These are phyloP conservation scores for Ceyx erithaca DNA, from an alignment of 2,797 vertebrate species.

Conservation along the genomic window DNA sequence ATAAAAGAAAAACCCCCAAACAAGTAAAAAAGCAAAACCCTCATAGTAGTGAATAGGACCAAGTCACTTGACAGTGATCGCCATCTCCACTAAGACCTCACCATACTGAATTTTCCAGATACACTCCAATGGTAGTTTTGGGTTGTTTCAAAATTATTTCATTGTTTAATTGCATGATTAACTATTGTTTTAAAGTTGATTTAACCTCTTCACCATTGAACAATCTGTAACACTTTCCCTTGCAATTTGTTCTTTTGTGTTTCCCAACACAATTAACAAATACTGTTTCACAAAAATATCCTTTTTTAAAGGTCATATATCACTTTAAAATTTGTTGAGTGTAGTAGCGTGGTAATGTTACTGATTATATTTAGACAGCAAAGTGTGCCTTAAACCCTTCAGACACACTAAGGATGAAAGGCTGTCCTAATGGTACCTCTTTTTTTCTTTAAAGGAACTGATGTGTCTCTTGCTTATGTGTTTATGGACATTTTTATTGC, in stretches of 20 bases:
- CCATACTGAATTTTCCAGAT: background rate
- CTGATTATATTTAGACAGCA: background rate
- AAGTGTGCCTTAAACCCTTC: background rate
- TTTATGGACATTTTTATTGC: conserved; percentile 42
- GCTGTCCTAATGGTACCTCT: background rate
- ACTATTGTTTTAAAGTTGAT: background rate
- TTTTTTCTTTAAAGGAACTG: background rate
- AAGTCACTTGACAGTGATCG: background rate
- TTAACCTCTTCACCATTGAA: background rate
- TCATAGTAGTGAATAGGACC: background rate
- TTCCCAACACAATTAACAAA: background rate
- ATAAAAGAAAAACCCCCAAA: background rate
- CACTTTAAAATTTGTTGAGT: background rate
- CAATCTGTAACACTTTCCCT: background rate
- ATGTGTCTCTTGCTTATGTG: conserved; percentile 25
- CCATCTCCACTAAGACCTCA: background rate
- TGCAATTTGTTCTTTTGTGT: background rate
- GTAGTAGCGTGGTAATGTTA: background rate
- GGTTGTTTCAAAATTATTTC: background rate
- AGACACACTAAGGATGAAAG: background rate
- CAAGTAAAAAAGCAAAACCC: background rate
- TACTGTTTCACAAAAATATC: background rate
- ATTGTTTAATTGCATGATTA: background rate
- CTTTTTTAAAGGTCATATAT: background rate
- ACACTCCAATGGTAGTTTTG: background rate